A percentile compares a stretch with the other conserved stretches of the same genome.
These are phyloP conservation scores for Notothenia rossii DNA, from an alignment of 2,113 vertebrate genomes.

Conservation along the genomic window DNA sequence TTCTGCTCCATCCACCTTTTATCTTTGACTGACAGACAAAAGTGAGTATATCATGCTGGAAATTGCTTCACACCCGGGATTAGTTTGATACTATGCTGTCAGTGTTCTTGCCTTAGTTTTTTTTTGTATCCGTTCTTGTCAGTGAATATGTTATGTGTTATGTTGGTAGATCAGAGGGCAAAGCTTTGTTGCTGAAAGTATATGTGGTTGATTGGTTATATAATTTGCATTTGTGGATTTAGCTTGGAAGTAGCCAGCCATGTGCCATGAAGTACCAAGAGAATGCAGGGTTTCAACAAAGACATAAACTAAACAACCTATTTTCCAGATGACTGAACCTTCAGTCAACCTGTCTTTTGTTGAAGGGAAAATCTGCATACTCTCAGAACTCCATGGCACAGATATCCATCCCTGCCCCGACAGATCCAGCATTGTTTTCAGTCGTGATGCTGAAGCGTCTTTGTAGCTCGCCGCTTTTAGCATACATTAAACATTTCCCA, in stretches of 20 bases:
- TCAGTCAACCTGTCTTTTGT: slow-evolving; percentile 33
- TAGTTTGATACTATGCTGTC: neutral
- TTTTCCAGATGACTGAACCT: slow-evolving; percentile 4
- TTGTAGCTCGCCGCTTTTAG: slow-evolving; percentile 29
- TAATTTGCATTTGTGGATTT: neutral
- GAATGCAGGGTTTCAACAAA: slow-evolving; percentile 22
- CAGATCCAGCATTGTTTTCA: slow-evolving; percentile 27
- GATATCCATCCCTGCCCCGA: slow-evolving; percentile 1
- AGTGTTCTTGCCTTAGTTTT: slow-evolving; percentile 21
- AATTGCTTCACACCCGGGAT: slow-evolving; percentile 13
- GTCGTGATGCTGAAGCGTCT: neutral
- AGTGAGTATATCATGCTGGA: slow-evolving; percentile 67
- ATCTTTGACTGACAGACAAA: slow-evolving; percentile 63
- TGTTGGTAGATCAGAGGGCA: slow-evolving; percentile 10
- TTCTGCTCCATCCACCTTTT: slow-evolving; percentile 24
- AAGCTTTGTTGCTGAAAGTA: neutral
- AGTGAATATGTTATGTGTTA: slow-evolving; percentile 4
- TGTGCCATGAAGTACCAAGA: slow-evolving; percentile 5
- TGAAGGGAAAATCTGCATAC: slow-evolving; percentile 34
- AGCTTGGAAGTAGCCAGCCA: neutral
- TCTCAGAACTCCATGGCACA: slow-evolving; percentile 29
- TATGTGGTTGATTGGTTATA: neutral
- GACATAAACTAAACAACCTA: neutral
- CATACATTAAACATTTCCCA: slow-evolving; percentile 8
- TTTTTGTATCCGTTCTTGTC: slow-evolving; percentile 21